Conservation (phyloP, 2,797 vertebrate species). For the Pipistrellus pygmaeus region DNA sequence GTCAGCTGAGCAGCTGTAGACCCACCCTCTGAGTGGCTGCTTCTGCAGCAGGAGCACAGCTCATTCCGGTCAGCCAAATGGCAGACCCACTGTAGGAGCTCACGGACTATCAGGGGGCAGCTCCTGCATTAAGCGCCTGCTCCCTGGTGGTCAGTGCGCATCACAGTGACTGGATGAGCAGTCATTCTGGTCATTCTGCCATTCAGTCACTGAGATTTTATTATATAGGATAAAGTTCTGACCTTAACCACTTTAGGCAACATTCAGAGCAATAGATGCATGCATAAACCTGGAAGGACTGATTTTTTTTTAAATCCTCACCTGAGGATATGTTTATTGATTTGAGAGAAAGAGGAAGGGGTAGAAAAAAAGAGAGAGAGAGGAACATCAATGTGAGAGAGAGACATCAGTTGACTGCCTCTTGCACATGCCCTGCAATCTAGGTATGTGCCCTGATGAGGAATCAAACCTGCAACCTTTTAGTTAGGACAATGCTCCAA, state of each 20-base stretch:
- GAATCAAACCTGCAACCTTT: background rate
- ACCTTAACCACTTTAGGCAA: background rate
- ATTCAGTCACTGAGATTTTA: too few relatives aligned
- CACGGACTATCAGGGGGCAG: too few relatives aligned
- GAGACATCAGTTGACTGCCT: background rate
- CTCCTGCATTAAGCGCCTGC: too few relatives aligned
- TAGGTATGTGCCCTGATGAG: background rate
- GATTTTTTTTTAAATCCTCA: background rate
- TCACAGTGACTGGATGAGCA: too few relatives aligned
- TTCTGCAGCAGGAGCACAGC: too few relatives aligned
- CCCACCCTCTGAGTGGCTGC: too few relatives aligned
- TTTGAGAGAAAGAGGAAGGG: background rate
- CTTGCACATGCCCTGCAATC: background rate
- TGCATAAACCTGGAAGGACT: background rate
- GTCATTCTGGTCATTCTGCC: too few relatives aligned
- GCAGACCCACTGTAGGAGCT: too few relatives aligned
- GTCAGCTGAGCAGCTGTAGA: too few relatives aligned
- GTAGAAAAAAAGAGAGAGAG: background rate
- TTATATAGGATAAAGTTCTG: slow-evolving; percentile 1
- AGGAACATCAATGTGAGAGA: background rate
- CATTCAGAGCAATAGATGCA: background rate
- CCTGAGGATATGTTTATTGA: background rate
- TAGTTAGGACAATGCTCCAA: background rate
- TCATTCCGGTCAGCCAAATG: rapidly evolving
- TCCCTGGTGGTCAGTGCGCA: too few relatives aligned